Base-by-base conservation (phyloP, 2,888 invertebrate species). In the Vesta saturnalis region DNA sequence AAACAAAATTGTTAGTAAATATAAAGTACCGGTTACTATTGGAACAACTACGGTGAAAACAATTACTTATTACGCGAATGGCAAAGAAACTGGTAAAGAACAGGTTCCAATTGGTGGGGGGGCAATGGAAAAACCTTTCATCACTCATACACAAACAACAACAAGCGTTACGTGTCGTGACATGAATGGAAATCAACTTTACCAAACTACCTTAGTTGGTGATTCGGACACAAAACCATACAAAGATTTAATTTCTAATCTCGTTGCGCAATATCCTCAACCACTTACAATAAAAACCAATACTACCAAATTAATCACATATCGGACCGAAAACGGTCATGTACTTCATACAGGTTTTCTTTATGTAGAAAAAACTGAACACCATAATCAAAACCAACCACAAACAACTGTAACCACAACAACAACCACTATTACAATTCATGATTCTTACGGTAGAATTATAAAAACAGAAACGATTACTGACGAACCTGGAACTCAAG, bases 61-160 rank as follows among this genome's bases (percentile, higher is more conserved):
- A 14, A 58, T 47, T 21, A 58, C 49, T 4, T 64, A 59, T n/a
- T 59, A 64, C 35, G 35, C 52, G 19, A 52, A 58, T 15, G 58
- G 58, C 6, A 22, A 47, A n/a, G 23, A 21, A 22, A 12, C 19
- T 1, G 43, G 46, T 6, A 54, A 54, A 22, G 22, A 54, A 19
- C 3, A 16, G 5, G 30, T 30, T 12, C 15, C 22, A 5, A n/a
- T 52, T 12, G 5, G 12, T 21, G 8, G 8, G 12, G 43, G 58
- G 18, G 8, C 14, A 16, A 10, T 30, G 10, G 58, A 58, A 18
- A 58, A 14, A n/a, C 8, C 35, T 4, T 39, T 58, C 5, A 49
- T 23, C 6, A 60, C 23, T 30, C 15, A 21, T 4, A 52, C 60
- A 22, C 18, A 60, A 3, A 18, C 18, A 6, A 60, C 52, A 10